These are phyloP conservation scores for Sebastes miniatus DNA, from an alignment of 2,797 vertebrate genomes.

Conservation along the genomic window DNA sequence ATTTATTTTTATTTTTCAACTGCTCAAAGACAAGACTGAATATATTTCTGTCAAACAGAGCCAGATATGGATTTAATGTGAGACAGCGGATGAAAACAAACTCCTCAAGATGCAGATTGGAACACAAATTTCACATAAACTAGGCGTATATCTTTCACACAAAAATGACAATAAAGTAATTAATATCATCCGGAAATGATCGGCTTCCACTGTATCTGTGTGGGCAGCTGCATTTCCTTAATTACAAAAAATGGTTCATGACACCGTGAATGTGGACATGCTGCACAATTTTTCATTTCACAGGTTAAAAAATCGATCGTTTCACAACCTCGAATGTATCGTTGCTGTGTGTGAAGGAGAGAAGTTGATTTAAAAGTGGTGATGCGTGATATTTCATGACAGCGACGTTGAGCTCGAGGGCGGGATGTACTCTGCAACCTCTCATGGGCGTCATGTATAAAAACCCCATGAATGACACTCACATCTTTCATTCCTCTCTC, in stretches of 20 bases:
- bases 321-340: neutral
- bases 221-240: neutral
- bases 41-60: conserved; percentile 8
- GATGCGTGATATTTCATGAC: conserved; percentile 47
- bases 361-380: conserved; percentile 25
- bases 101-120: neutral
- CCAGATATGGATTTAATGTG: neutral
- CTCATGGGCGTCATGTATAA: neutral
- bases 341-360: neutral
- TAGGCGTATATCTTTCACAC: neutral
- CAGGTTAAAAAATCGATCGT: neutral
- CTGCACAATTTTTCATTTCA: neutral
- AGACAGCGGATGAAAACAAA: neutral
- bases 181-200: neutral
- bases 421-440: conserved; percentile 2
- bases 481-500: conserved; percentile 4
- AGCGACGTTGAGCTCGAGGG: neutral
- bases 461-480: conserved; percentile 2
- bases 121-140: neutral
- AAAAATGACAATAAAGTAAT: neutral
- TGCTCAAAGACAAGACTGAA: neutral
- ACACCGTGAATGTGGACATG: neutral
- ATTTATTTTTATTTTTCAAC: neutral
- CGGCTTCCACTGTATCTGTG: neutral
- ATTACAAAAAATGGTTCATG: neutral